A percentile compares a stretch with the other conserved stretches of the same genome.
These are phyloP conservation scores for Aphyosemion australe DNA, from an alignment of 2,113 vertebrate species.

Conservation along the genomic window DNA sequence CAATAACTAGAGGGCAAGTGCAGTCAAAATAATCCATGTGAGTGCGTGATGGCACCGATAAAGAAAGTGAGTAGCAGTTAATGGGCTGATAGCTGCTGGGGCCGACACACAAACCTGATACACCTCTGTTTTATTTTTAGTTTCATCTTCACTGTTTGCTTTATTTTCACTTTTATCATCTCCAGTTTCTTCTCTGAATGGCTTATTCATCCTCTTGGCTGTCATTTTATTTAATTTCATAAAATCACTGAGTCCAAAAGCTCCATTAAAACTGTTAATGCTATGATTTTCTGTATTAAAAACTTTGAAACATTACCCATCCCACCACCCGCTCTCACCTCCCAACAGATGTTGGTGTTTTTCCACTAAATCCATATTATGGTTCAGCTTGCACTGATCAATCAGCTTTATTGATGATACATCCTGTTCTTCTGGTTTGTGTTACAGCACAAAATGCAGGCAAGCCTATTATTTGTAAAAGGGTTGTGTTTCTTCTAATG, in stretches of 20 bases:
- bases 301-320: too few species aligned
- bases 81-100: conserved; percentile 23
- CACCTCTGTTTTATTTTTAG: neutral
- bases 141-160: neutral
- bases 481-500: conserved; percentile 25
- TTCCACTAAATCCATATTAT: neutral
- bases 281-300: neutral
- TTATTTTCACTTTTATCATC: neutral
- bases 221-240: neutral
- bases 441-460: neutral
- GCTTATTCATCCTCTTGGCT: neutral
- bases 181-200: neutral
- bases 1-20: conserved; percentile 67
- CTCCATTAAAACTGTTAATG: too few species aligned
- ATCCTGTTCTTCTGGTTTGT: neutral
- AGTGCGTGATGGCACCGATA: conserved; percentile 55
- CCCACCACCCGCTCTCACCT: too few species aligned
- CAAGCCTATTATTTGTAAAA: neutral
- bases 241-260: neutral
- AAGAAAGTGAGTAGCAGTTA: conserved; percentile 36
- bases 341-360: too few species aligned
- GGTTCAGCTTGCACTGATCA: conserved; percentile 6
- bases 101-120: conserved; percentile 28
- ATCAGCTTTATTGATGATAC: conserved; percentile 31
- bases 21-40: conserved; percentile 61